phyloP scores from a whole-genome alignment of 2,797 vertebrate genomes.

The Eulemur albifrons region DNA sequence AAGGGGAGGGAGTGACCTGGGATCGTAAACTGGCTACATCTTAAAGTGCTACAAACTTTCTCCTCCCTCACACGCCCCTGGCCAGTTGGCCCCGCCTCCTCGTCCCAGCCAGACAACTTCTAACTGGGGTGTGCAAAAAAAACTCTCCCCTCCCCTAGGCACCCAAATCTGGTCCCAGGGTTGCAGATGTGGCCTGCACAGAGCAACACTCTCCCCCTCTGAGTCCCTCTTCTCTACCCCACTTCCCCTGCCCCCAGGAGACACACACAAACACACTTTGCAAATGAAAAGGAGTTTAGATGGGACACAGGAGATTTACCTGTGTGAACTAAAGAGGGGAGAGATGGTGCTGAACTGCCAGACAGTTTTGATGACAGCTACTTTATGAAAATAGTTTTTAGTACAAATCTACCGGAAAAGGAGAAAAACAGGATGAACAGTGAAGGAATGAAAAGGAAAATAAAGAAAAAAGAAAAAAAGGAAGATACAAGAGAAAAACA shows the following conservation, averaged over 20 bases:
- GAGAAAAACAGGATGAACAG: neutral
- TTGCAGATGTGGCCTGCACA: neutral
- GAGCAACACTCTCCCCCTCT: neutral
- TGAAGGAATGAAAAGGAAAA: constrained; percentile 26
- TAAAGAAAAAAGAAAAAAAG: neutral
- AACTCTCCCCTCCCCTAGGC: neutral
- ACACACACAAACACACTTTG: neutral
- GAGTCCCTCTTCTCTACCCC: neutral
- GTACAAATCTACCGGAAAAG: constrained; percentile 1
- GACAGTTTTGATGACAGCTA: constrained; percentile 23
- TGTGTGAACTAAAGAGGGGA: neutral
- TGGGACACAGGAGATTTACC: neutral
- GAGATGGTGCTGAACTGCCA: neutral
- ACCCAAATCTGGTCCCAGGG: neutral
- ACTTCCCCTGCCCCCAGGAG: neutral
- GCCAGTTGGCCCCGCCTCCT: constrained; percentile 41
- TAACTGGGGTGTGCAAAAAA: neutral
- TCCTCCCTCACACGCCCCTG: constrained; percentile 21
- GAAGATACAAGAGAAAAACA: constrained; percentile 4
- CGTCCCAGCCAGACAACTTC: constrained; percentile 7
- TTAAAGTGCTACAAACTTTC: constrained; percentile 67
- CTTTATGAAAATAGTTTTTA: constrained; percentile 44
- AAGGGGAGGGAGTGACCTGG: neutral
- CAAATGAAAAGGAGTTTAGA: neutral
- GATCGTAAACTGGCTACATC: constrained; percentile 43